phyloP scores from a whole-genome alignment of 2,113 vertebrate genomes.

The Fregata magnificens region DNA sequence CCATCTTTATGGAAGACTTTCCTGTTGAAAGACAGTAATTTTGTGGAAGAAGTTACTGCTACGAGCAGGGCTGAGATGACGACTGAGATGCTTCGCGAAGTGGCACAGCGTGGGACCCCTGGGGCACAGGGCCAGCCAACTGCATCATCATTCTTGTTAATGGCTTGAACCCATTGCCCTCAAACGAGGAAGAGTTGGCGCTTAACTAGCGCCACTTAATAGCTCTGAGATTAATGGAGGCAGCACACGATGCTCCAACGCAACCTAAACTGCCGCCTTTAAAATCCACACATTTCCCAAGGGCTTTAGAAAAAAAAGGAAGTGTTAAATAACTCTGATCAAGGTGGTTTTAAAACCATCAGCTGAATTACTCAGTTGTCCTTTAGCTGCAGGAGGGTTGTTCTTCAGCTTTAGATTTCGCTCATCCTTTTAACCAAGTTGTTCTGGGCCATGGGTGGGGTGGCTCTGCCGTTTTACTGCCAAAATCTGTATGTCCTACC shows the following conservation, averaged over 20 bases:
- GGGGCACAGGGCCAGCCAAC: background rate
- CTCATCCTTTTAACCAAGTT: background rate
- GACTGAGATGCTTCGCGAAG: accelerated
- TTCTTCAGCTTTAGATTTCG: background rate
- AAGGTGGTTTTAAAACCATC: background rate
- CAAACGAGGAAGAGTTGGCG: background rate
- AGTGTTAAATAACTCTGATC: background rate
- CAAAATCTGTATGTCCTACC: accelerated
- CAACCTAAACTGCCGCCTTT: background rate
- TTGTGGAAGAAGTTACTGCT: background rate
- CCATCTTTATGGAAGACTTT: background rate
- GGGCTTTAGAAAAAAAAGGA: background rate
- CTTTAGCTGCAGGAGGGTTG: background rate
- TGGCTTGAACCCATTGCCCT: background rate
- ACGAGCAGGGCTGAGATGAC: accelerated
- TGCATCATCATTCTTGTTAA: background rate
- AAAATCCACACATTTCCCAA: background rate
- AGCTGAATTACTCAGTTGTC: background rate
- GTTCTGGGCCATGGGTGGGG: accelerated
- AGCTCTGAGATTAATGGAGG: background rate
- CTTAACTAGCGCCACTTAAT: background rate
- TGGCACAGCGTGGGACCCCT: background rate
- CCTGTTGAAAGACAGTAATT: background rate
- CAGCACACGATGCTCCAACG: background rate
- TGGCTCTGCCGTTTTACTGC: background rate